These are phyloP conservation scores for Pteruthius melanotis DNA, from an alignment of 2,113 vertebrate species.

Conservation along the genomic window DNA sequence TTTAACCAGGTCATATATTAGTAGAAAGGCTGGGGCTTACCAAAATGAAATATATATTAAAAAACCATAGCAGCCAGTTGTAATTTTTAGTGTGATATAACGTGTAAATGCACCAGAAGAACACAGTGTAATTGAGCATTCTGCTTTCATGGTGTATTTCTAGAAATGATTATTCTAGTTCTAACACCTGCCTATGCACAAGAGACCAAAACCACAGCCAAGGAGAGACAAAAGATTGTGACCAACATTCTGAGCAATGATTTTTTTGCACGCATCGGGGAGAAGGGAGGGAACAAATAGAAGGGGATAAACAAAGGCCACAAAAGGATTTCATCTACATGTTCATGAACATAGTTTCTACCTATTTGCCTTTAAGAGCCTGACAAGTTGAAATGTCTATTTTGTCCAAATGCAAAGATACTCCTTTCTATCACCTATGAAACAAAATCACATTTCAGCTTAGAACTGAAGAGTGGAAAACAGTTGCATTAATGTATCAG, in stretches of 20 bases:
- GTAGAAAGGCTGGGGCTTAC: constrained; percentile 75
- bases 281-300: neutral
- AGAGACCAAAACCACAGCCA: constrained; percentile 55
- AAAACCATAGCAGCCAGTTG: constrained; percentile 77
- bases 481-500: neutral
- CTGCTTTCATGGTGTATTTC: constrained; percentile 61
- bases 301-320: constrained; percentile 54
- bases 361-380: constrained; percentile 8
- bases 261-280: neutral
- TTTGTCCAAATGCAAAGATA: constrained; percentile 1
- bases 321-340: constrained; percentile 40
- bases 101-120: constrained; percentile 68
- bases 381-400: constrained; percentile 17
- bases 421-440: constrained; percentile 18
- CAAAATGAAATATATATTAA: constrained; percentile 73
- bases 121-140: constrained; percentile 62
- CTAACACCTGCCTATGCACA: constrained; percentile 65
- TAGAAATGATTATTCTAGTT: constrained; percentile 68
- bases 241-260: constrained; percentile 42
- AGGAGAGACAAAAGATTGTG: constrained; percentile 61
- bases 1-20: constrained; percentile 77
- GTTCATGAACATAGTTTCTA: constrained; percentile 11
- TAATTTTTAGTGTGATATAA: constrained; percentile 70
- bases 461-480: constrained; percentile 22
- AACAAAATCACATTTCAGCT: constrained; percentile 44